A percentile compares a stretch with the other conserved stretches of the same genome.
phyloP scores from a whole-genome alignment of 2,113 vertebrate species.

The Larimichthys crocea region DNA sequence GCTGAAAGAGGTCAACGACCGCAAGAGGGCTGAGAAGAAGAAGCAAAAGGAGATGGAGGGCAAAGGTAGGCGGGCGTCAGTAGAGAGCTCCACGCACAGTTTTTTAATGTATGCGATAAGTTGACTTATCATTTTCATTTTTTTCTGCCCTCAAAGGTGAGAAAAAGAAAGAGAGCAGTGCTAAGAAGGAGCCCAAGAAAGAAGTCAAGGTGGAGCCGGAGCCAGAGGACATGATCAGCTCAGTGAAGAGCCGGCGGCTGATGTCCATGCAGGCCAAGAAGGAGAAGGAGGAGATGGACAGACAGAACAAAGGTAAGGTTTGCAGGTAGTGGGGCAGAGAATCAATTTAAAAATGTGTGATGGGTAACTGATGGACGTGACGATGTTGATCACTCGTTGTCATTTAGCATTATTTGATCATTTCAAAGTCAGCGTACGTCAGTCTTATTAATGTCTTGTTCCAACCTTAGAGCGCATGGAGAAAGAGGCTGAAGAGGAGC shows the following conservation, averaged over 20 bases:
- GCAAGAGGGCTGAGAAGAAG: constrained; percentile 92
- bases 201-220: constrained; percentile 80
- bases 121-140: neutral
- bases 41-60: constrained; percentile 92
- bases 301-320: constrained; percentile 90
- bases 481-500: constrained; percentile 94
- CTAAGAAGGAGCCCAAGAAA: constrained; percentile 80
- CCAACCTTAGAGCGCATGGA: constrained; percentile 89
- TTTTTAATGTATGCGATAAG: neutral
- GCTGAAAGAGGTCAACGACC: constrained; percentile 95
- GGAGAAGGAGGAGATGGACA: constrained; percentile 92
- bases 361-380: neutral
- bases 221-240: constrained; percentile 94
- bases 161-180: constrained; percentile 81
- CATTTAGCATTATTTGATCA: neutral
- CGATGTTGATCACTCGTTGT: neutral
- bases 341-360: neutral
- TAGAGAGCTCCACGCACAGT: neutral
- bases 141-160: constrained; percentile 61
- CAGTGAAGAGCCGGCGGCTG: constrained; percentile 93
- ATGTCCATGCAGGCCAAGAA: constrained; percentile 95
- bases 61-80: constrained; percentile 74
- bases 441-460: neutral
- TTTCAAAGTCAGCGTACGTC: neutral
- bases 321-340: neutral